Evolutionary conservation across 1,140 invertebrate genomes (phyloP), one percentile per base, ranked within the genome.

Genomic region (Drosophila tropicalis): DNA sequence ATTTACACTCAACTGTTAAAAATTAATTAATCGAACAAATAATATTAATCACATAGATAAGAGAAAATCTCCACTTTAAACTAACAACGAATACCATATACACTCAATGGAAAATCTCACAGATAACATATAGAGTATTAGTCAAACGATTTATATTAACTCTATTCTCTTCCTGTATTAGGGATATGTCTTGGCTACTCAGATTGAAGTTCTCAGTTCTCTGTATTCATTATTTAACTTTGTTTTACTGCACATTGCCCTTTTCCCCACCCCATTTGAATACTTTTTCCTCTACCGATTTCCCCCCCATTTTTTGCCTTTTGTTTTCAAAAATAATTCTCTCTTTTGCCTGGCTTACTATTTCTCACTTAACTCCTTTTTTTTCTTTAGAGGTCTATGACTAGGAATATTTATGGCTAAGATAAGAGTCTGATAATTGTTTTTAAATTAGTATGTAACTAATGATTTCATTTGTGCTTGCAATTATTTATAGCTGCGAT

Each of bases 341-440:
- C 15, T 5, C 34, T 10, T 36, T 12, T 2, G 32, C 2, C 9
- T 34, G 32, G 32, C 32, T 7, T 7, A 34, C 1, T 34, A 9
- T 34, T 34, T 9, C 9, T 36, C 5, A 29, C 29, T 29, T 29
- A 29, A 29, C 29, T 1, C 6, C 1, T 29, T 29, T 29, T 29
- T 29, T 29, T 29, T 29, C 29, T 29, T 6, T 29, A 29, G 5
- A 29, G 5, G 29, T 29, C 5, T 29, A 29, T 29, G 25, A 4
- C 10, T 36, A 10, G 7, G 34, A 36, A 13, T 62, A 57, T 74
- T 74, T 62, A 57, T 74, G 32, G 5, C 12, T 15, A 6, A 60
- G 76, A 84, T 83, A 79, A 84, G 58, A 36, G 17, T 39, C 34
- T 51, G 44, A 58, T 76, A 75, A 75, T 71, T 83, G 71, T 79